Conservation (phyloP, 2,797 vertebrate genomes). For the Dipus sagitta region DNA sequence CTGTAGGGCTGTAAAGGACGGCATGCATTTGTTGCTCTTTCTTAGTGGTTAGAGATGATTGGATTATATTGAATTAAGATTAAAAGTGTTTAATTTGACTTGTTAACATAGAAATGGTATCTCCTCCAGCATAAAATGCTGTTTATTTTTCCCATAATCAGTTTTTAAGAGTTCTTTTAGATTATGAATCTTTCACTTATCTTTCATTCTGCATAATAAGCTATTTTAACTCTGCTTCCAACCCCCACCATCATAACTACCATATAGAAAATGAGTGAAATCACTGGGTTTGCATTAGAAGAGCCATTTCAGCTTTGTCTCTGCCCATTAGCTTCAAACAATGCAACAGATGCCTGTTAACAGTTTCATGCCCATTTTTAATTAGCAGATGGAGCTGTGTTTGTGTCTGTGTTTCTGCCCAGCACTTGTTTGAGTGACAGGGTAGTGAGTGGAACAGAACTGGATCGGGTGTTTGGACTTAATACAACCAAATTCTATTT, state of each 20-base stretch:
- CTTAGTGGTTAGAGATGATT: constrained; percentile 31
- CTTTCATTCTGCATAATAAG: constrained; percentile 71
- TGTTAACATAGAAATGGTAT: constrained; percentile 43
- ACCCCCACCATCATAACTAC: constrained; percentile 70
- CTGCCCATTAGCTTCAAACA: constrained; percentile 72
- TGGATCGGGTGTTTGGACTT: constrained; percentile 69
- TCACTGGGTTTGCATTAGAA: constrained; percentile 80
- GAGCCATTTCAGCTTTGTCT: constrained; percentile 80
- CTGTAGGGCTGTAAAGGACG: not conserved
- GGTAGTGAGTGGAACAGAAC: constrained; percentile 75
- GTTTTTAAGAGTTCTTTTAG: constrained; percentile 68
- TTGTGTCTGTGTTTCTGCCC: constrained; percentile 75
- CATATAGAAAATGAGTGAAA: constrained; percentile 75
- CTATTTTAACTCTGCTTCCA: constrained; percentile 73
- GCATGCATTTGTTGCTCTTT: constrained; percentile 48
- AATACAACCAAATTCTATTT: constrained; percentile 73
- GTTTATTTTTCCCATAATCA: constrained; percentile 22
- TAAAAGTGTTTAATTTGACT: constrained; percentile 51
- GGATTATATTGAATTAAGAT: constrained; percentile 48
- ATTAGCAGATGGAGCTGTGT: constrained; percentile 85
- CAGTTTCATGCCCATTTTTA: constrained; percentile 81
- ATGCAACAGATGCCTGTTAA: constrained; percentile 86
- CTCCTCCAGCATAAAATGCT: constrained; percentile 38
- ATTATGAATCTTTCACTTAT: constrained; percentile 65
- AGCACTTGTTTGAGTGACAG: constrained; percentile 78